These are phyloP conservation scores for Miichthys miiuy DNA, from an alignment of 2,797 vertebrate genomes.

Conservation along the genomic window DNA sequence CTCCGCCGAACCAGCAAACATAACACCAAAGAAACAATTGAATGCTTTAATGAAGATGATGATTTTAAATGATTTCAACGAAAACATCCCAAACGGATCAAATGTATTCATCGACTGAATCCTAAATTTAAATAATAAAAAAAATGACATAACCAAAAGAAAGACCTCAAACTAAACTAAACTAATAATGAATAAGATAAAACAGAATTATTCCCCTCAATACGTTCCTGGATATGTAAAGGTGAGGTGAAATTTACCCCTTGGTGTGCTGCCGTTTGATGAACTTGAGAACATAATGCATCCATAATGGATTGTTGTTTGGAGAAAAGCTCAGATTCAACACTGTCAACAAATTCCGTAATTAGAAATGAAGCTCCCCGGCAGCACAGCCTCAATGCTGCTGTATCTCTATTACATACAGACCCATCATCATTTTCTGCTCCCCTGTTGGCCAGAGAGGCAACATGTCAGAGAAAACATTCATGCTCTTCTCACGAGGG, in stretches of 20 bases:
- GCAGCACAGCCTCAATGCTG: not conserved
- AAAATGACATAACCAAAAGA: not conserved
- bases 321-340: constrained; percentile 6
- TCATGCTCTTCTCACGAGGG: constrained; percentile 54
- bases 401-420: constrained; percentile 16
- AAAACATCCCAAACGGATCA: not conserved
- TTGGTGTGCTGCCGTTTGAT: not conserved
- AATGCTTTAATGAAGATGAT: too few species aligned
- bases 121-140: not conserved
- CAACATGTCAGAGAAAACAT: constrained; percentile 44
- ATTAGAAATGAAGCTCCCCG: not conserved
- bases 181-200: not conserved
- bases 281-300: not conserved
- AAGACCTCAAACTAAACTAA: not conserved
- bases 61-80: not conserved
- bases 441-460: constrained; percentile 21
- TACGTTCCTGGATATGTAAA: not conserved
- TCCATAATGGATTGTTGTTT: not conserved
- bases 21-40: not conserved
- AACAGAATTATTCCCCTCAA: not conserved
- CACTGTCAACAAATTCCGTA: not conserved
- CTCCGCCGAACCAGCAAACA: not conserved
- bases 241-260: constrained; percentile 1
- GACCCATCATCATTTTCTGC: constrained; percentile 19
- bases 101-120: not conserved